These are phyloP conservation scores for Thomomys bottae DNA, from an alignment of 2,113 vertebrate species.

Conservation along the genomic window DNA sequence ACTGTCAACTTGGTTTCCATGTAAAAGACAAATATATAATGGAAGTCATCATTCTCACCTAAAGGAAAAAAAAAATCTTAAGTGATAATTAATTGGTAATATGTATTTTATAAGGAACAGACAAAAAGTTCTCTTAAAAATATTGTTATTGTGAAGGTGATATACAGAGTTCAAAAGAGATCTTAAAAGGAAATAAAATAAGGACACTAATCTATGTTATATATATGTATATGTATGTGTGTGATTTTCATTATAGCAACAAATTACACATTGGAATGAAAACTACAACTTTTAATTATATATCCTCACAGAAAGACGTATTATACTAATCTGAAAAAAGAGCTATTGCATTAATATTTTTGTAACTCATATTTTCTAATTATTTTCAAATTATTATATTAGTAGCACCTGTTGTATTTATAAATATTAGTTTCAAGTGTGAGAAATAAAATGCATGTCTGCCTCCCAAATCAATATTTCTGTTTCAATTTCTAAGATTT, in stretches of 20 bases:
- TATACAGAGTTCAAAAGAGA: not conserved
- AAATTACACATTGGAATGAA: slow-evolving; percentile 45
- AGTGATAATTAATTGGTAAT: slow-evolving; percentile 46
- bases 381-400: too few species aligned
- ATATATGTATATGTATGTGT: not conserved
- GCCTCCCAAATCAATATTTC: not conserved
- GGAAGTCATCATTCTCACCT: not conserved
- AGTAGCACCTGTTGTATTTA: too few species aligned
- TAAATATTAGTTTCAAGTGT: not conserved
- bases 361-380: not conserved
- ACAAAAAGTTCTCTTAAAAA: not conserved
- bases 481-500: slow-evolving; percentile 8
- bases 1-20: slow-evolving; percentile 62
- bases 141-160: too few species aligned
- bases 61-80: slow-evolving; percentile 1
- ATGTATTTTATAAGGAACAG: slow-evolving; percentile 42
- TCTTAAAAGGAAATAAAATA: slow-evolving; percentile 15
- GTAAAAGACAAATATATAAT: slow-evolving; percentile 47
- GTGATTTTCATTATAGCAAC: not conserved
- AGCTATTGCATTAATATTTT: not conserved
- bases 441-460: slow-evolving; percentile 5
- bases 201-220: slow-evolving; percentile 3
- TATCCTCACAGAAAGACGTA: slow-evolving; percentile 13
- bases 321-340: not conserved
- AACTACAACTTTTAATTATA: slow-evolving; percentile 30